Conservation (phyloP, 2,113 vertebrate genomes). For the Ivindomyrus marchei region DNA sequence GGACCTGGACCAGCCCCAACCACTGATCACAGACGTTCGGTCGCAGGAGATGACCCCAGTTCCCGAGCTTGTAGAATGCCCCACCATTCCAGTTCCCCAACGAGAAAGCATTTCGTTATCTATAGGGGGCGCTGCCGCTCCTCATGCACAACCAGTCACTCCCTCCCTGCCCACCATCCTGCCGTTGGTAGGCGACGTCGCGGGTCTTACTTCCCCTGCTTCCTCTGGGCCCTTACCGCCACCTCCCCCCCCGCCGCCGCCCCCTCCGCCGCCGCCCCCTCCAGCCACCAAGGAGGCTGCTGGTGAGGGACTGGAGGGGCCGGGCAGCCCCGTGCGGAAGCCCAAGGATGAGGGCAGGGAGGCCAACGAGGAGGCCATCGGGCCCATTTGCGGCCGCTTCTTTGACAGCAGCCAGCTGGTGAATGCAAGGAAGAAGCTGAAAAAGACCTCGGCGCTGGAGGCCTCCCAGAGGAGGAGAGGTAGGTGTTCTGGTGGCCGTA, state of each 20-base stretch:
- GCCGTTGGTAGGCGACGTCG: conserved; percentile 43
- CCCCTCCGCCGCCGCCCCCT: conserved; percentile 48
- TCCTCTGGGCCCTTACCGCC: conserved; percentile 44
- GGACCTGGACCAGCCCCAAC: conserved; percentile 48
- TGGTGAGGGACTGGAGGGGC: conserved; percentile 45
- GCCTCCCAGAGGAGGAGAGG: conserved; percentile 84
- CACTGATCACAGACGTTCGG: conserved; percentile 61
- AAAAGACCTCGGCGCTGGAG: conserved; percentile 79
- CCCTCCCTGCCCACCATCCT: conserved; percentile 51
- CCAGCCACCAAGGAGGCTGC: conserved; percentile 44
- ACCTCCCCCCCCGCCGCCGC: conserved; percentile 39
- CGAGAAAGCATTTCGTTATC: conserved; percentile 62
- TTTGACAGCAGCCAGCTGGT: conserved; percentile 92
- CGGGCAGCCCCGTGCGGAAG: conserved; percentile 36
- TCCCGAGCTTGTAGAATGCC: conserved; percentile 48
- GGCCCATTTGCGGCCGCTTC: conserved; percentile 68
- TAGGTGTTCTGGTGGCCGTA: conserved; percentile 37
- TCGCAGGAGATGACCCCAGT: conserved; percentile 50
- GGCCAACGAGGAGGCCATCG: conserved; percentile 46
- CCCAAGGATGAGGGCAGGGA: conserved; percentile 55
- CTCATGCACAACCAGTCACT: conserved; percentile 48
- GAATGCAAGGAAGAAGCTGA: conserved; percentile 87
- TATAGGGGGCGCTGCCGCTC: conserved; percentile 49
- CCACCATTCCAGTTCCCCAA: conserved; percentile 32
- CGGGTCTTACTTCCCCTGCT: conserved; percentile 46